Base-by-base conservation (phyloP, 2,113 vertebrate species). In the Leucosticte australis region DNA sequence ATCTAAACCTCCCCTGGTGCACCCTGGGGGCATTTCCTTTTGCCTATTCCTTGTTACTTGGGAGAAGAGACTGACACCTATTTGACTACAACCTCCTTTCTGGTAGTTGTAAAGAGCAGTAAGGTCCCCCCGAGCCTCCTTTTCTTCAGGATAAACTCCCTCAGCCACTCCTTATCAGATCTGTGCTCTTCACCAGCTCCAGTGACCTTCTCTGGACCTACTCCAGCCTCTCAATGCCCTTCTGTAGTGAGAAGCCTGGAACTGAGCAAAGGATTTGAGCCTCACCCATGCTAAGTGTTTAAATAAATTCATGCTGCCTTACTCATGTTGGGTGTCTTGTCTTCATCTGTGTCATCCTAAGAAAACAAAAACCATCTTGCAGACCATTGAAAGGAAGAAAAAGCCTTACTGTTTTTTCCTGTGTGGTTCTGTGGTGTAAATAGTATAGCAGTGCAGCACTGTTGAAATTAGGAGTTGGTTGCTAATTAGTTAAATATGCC, bases 181-280 rank as follows among this genome's bases (percentile, higher is more conserved):
- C 2, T 35, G 16, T 73, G 2, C 53, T 62, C 53, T 57, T 89
- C 19, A 37, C 17, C 53, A 81, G 28, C 56, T 64, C 26, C 7
- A 10, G 0, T n/a, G 37, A 15, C 20, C 17, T 52, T 33, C 49
- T 64, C 20, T 27, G 21, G 55, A 52, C 35, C 1, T 3, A 0
- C 24, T 87, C 6, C 47, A 63, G 31, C 63, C 47, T 21, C 53
- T 78, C 70, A 35, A 0, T 30, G 20, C 44, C 20, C 12, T 7
- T 44, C 27, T 62, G 11, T 15, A 33, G 28, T 20, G 56, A 65
- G 13, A 2, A 33, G 17, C n/a, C 28, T 41, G 35, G 20, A 81
- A 59, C 49, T 73, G 59, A 68, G 5, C 8, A 9, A 10, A 53
- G 31, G 12, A 41, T 42, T 64, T 9, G 5, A 47, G 22, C n/a